Evolutionary conservation across 2,888 invertebrate genomes (phyloP).

Genomic region (Drosophila robusta): DNA sequence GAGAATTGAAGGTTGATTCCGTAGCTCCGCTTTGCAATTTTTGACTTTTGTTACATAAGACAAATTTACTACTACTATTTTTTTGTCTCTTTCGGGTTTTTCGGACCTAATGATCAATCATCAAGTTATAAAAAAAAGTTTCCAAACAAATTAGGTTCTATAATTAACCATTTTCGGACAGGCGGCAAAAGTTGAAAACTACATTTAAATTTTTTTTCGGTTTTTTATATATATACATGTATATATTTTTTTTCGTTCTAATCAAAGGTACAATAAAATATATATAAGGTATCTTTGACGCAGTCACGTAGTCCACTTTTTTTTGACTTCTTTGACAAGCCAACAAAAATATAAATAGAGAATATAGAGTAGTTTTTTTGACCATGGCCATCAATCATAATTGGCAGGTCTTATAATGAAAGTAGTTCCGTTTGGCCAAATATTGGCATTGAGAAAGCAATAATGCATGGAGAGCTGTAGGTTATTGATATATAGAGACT

Average conservation of each 20-base stretch:
- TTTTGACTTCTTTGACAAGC: conserved; percentile 24
- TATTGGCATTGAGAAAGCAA: conserved; percentile 54
- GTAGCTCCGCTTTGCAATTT: conserved; percentile 76
- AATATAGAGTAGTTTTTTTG: conserved; percentile 17
- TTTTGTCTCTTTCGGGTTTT: conserved; percentile 27
- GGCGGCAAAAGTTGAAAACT: conserved; percentile 63
- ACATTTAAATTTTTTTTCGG: conserved; percentile 49
- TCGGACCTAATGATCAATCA: conserved; percentile 76
- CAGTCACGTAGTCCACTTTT: conserved; percentile 70
- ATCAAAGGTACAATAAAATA: conserved; percentile 50
- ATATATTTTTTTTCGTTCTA: conserved; percentile 41
- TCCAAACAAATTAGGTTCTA: conserved; percentile 75
- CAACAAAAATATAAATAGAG: conserved; percentile 34
- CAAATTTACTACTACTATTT: conserved; percentile 59
- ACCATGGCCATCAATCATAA: conserved; percentile 60
- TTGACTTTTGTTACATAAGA: conserved; percentile 75
- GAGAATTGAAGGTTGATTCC: conserved; percentile 68
- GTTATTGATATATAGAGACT: neutral
- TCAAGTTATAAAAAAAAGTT: conserved; percentile 63
- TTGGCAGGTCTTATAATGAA: conserved; percentile 50
- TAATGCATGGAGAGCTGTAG: neutral
- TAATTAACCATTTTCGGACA: conserved; percentile 67
- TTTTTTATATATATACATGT: conserved; percentile 5
- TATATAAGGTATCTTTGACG: conserved; percentile 27
- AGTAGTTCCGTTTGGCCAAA: conserved; percentile 54